These are phyloP conservation scores for Xylota sylvarum DNA, from an alignment of 2,888 invertebrate species.

Conservation along the genomic window DNA sequence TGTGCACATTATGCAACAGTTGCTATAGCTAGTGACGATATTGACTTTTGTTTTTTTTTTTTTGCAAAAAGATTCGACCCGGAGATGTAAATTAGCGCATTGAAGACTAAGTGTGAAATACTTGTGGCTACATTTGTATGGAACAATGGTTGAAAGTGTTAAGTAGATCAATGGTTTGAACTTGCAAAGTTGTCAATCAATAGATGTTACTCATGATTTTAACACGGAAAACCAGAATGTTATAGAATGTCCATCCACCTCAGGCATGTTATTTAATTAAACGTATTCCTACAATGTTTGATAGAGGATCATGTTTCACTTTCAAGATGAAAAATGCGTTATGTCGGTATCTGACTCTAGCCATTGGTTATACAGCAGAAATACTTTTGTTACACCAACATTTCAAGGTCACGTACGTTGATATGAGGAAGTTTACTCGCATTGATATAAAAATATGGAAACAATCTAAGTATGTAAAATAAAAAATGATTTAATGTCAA, in stretches of 20 bases:
- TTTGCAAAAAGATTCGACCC: background rate
- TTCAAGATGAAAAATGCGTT: background rate
- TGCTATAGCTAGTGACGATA: background rate
- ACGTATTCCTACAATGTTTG: background rate
- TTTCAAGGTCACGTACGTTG: background rate
- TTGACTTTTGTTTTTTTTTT: background rate
- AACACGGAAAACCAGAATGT: background rate
- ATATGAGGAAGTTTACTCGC: background rate
- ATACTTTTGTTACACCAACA: background rate
- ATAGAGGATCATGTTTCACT: background rate
- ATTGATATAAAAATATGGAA: background rate
- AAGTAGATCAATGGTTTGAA: background rate
- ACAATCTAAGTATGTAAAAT: background rate
- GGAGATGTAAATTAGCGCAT: constrained; percentile 15
- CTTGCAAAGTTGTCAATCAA: background rate
- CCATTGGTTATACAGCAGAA: background rate
- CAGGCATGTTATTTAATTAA: no score
- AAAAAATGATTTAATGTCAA: background rate
- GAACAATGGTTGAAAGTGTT: background rate
- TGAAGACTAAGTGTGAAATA: constrained; percentile 2
- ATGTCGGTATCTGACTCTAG: background rate
- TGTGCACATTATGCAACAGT: constrained; percentile 32
- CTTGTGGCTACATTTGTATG: background rate
- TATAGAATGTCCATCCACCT: no score
- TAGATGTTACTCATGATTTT: background rate